Evolutionary conservation across 2,797 vertebrate genomes (phyloP), one percentile per base, ranked within the genome.

Genomic region (Parauchenoglanis ngamensis): DNA sequence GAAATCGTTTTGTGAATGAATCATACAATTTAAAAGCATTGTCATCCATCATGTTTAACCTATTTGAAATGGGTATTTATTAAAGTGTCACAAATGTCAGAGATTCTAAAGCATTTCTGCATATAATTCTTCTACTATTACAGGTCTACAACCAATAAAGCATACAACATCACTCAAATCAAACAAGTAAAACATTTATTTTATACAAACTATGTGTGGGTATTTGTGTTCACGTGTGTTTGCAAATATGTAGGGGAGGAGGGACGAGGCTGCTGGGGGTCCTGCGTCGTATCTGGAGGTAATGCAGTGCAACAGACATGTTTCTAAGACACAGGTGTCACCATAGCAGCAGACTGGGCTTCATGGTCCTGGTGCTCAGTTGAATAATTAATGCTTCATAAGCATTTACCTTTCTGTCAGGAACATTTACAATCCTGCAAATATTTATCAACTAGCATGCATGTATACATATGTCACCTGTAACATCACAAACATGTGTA

Each of bases 311-410:
- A 52, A 84, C 3, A 72, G 52, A 80, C 75, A 87, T 49, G 49
- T 84, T 87, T 78, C 81, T 83, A 68, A 65, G 77, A 72, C 87
- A 87, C 52, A 59, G 67, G 67, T 88, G 83, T 49, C 67, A 75
- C 84, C 83, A 61, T 83, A 61, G 72, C 56, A 70, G 63, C 82
- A 83, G 61, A 76, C 70, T 83, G 73, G 44, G 72, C 46, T n/a
- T 84, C 54, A 77, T 59, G 75, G 61, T 57, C 40, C 72, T n/a
- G 49, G 13, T 83, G 61, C 59, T 65, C 10, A 40, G 12, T 46
- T 12, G 52, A 68, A 67, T 81, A 63, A 84, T 84, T 40, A 31
- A 87, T 84, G 65, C 78, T 63, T 85, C 8, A 44, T 40, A 85
- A 70, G 40, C 23, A 84, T 59, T 31, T 73, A 25, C 59, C 59